A percentile compares a stretch with the other conserved stretches of the same genome.
Conservation (phyloP, 2,113 vertebrate genomes). For the pig (Sus scrofa) region DNA sequence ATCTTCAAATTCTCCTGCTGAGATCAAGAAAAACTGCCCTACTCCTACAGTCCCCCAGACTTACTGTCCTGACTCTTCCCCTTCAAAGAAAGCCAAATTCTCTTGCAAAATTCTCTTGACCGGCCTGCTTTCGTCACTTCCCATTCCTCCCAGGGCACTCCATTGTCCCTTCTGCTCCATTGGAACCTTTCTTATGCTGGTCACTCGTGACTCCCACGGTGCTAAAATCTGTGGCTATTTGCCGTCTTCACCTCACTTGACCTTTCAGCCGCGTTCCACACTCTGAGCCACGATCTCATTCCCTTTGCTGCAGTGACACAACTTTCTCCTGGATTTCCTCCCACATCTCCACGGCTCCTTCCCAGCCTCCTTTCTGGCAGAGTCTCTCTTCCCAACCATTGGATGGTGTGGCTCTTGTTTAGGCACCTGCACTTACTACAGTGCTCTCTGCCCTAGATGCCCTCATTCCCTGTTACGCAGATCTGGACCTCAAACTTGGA, state of each 20-base stretch:
- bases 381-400: background rate
- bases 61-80: background rate
- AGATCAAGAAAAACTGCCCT: background rate
- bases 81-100: background rate
- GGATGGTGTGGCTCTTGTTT: background rate
- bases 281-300: background rate
- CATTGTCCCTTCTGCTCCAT: background rate
- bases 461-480: background rate
- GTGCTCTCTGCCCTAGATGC: background rate
- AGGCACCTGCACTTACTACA: background rate
- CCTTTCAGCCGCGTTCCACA: background rate
- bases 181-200: background rate
- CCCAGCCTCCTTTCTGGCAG: background rate
- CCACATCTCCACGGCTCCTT: background rate
- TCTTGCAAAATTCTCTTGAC: background rate
- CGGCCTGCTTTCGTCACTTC: background rate
- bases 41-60: background rate
- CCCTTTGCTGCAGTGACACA: background rate
- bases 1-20: background rate
- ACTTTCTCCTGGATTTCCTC: background rate
- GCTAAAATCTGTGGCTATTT: conserved; percentile 17
- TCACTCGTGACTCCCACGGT: background rate
- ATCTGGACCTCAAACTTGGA: conserved; percentile 6
- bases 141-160: background rate
- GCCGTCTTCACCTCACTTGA: conserved; percentile 30